Percentiles rank a stretch among this genome's conserved stretches.
These are phyloP conservation scores for Nothoprocta perdicaria DNA, from an alignment of 2,113 vertebrate species.

Conservation along the genomic window DNA sequence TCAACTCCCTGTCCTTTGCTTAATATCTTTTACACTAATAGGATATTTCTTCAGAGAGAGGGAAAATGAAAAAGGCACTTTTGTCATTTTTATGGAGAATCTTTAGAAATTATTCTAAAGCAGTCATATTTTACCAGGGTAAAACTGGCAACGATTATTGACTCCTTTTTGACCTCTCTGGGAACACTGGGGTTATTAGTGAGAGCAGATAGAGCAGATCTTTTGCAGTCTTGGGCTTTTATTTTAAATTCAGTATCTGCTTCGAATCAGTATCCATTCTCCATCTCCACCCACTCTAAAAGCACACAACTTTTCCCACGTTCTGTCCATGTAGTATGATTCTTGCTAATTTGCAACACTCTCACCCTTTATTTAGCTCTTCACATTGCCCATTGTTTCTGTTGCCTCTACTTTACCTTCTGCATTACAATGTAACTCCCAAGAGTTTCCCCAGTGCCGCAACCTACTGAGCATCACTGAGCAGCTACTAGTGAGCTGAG, in stretches of 20 bases:
- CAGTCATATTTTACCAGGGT: not conserved
- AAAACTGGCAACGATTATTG: not conserved
- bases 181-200: not conserved
- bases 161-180: not conserved
- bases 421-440: fast-evolving
- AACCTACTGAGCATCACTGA: not conserved
- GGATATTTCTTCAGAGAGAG: not conserved
- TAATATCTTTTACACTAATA: not conserved
- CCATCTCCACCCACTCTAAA: not conserved
- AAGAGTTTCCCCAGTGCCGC: fast-evolving
- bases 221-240: not conserved
- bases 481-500: not conserved
- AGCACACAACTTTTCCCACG: not conserved
- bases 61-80: not conserved
- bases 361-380: not conserved
- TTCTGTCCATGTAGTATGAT: not conserved
- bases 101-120: not conserved
- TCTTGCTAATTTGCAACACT: not conserved
- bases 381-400: not conserved
- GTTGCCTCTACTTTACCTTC: not conserved
- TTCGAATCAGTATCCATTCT: not conserved
- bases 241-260: not conserved
- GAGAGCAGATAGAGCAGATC: not conserved
- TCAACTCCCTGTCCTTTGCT: not conserved
- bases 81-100: not conserved